Percentiles rank a stretch among this genome's conserved stretches.
Conservation (phyloP, 53 echinoderm and acorn worm genomes). For the Crossaster papposus region DNA sequence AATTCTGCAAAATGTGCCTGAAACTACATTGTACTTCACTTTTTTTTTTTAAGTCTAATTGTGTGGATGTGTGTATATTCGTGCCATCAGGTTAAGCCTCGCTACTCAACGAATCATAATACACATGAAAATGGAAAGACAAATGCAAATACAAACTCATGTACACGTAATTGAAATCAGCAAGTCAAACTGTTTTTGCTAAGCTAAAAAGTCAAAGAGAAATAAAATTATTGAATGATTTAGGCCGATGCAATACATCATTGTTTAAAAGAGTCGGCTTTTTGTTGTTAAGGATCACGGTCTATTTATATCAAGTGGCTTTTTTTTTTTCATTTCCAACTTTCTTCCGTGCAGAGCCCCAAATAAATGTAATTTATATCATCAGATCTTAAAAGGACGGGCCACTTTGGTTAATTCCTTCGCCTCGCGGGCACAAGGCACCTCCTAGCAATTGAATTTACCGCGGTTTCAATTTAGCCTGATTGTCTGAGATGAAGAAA, state of each 20-base stretch:
- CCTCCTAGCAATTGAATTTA: conserved; percentile 57
- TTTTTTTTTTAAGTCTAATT: no score
- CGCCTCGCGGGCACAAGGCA: conserved; percentile 38
- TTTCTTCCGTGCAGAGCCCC: conserved; percentile 34
- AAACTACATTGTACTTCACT: no score
- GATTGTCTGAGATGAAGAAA: conserved; percentile 43
- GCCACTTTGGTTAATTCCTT: conserved; percentile 57
- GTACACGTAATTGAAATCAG: no score
- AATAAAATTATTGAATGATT: neutral
- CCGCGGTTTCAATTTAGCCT: conserved; percentile 50
- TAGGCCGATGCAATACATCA: neutral
- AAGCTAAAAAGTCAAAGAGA: neutral
- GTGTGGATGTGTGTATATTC: no score
- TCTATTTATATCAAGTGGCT: conserved; percentile 8
- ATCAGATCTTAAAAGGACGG: conserved; percentile 60
- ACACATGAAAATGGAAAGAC: no score
- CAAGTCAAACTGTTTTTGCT: no score
- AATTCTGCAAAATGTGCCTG: no score
- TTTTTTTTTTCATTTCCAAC: neutral
- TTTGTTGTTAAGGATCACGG: neutral
- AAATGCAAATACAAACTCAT: no score
- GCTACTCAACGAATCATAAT: no score
- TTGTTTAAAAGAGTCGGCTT: neutral
- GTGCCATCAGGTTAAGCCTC: no score
- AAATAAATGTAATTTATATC: conserved; percentile 55